These are phyloP conservation scores for Trichosurus vulpecula DNA, from an alignment of 2,797 vertebrate genomes.

Conservation along the genomic window DNA sequence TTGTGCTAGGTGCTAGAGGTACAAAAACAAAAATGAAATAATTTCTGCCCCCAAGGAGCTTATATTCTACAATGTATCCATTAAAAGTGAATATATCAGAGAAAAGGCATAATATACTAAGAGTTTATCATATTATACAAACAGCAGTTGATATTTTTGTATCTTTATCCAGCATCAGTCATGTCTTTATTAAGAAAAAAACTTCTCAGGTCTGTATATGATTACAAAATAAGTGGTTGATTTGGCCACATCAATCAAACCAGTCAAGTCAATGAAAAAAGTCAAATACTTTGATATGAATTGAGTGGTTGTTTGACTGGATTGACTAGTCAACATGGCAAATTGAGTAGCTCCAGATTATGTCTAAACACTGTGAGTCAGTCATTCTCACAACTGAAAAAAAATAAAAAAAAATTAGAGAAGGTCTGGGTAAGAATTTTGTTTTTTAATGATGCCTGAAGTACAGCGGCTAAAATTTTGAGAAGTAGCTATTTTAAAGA, in stretches of 20 bases:
- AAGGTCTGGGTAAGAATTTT: background rate
- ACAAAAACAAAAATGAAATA: background rate
- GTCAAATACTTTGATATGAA: background rate
- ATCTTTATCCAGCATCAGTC: conserved; percentile 13
- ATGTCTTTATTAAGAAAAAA: conserved; percentile 40
- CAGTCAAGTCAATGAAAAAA: background rate
- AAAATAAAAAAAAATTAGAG: background rate
- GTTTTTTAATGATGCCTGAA: background rate
- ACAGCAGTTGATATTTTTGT: conserved; percentile 10
- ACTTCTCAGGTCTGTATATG: background rate
- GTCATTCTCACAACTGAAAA: background rate
- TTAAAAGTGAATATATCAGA: background rate
- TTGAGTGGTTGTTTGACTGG: background rate
- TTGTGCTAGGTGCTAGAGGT: conserved; percentile 1
- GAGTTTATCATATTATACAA: conserved; percentile 14
- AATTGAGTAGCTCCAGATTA: background rate
- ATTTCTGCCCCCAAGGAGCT: background rate
- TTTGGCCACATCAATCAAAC: background rate
- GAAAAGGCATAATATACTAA: background rate
- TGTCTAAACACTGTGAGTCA: background rate
- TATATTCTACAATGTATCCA: background rate
- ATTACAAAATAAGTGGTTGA: background rate
- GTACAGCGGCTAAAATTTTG: background rate
- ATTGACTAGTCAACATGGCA: background rate
- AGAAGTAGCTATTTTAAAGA: background rate